These are phyloP conservation scores for Rhagoletis pomonella DNA, from an alignment of 1,140 invertebrate genomes.

Conservation along the genomic window DNA sequence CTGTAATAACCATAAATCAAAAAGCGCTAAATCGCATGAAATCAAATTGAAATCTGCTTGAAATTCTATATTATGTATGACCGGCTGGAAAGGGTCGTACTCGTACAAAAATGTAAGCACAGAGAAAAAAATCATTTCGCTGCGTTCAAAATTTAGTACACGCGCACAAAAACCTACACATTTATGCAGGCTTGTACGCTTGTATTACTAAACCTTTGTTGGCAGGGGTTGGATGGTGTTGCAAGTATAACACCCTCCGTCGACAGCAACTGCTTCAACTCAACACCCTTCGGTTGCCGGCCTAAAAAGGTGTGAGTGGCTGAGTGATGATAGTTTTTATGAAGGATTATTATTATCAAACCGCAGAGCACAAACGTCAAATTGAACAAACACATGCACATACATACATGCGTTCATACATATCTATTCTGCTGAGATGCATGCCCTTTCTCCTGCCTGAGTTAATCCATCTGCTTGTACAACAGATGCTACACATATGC, in stretches of 20 bases:
- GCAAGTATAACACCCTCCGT: conserved; percentile 4
- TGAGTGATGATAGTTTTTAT: conserved; percentile 51
- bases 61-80: conserved; percentile 62
- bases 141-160: not conserved
- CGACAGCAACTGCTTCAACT: not conserved
- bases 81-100: not conserved
- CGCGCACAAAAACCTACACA: conserved; percentile 28
- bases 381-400: conserved; percentile 27
- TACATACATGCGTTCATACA: not conserved
- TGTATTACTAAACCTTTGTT: not conserved
- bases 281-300: not conserved
- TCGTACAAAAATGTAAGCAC: not conserved
- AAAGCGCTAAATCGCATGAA: conserved; percentile 60
- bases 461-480: conserved; percentile 40
- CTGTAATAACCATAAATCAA: conserved; percentile 57
- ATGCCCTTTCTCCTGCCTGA: conserved; percentile 5
- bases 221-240: conserved; percentile 30
- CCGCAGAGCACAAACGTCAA: conserved; percentile 53
- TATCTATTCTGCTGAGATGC: not conserved
- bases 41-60: conserved; percentile 73
- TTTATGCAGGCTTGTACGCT: not conserved
- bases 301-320: conserved; percentile 12
- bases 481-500: conserved; percentile 51
- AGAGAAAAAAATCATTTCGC: not conserved
- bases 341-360: conserved; percentile 53